phyloP scores from a whole-genome alignment of 2,888 invertebrate species.

The Lomographa bimaculata region DNA sequence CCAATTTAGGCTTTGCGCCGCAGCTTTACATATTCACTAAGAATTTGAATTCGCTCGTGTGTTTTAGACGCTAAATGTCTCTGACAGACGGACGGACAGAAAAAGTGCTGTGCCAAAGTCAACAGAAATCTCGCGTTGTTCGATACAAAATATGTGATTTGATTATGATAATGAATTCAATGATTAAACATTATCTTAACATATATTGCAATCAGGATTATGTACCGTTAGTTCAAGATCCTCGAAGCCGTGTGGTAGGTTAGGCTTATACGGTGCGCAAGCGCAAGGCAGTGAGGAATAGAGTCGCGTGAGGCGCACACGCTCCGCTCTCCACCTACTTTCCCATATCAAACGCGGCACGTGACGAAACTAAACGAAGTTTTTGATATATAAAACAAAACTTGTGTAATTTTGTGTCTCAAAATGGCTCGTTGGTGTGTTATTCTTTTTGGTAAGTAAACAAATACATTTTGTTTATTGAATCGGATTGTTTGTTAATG shows the following conservation, averaged over 20 bases:
- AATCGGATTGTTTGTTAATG: no score
- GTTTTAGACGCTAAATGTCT: no score
- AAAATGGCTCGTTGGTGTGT: constrained; percentile 24
- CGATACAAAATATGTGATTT: no score
- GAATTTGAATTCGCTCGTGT: no score
- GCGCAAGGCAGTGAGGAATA: constrained; percentile 23
- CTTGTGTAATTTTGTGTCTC: constrained; percentile 12
- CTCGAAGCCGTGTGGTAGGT: constrained; percentile 38
- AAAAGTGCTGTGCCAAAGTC: no score
- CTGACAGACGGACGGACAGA: no score
- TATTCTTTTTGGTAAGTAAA: constrained; percentile 30
- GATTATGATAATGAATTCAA: no score
- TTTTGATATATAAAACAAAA: constrained; percentile 14
- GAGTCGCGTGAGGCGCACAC: constrained; percentile 28
- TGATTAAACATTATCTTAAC: no score
- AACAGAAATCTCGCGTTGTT: no score
- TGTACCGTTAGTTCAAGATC: constrained; percentile 41
- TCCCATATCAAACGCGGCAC: constrained; percentile 14
- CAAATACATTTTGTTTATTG: no score
- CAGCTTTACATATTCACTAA: no score
- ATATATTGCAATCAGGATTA: constrained; percentile 44
- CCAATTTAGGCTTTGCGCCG: no score
- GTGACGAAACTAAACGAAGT: constrained; percentile 1
- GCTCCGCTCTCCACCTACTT: constrained; percentile 26
- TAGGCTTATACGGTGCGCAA: constrained; percentile 24